Conservation (phyloP, 2,797 vertebrate species). For the Spheniscus humboldti region DNA sequence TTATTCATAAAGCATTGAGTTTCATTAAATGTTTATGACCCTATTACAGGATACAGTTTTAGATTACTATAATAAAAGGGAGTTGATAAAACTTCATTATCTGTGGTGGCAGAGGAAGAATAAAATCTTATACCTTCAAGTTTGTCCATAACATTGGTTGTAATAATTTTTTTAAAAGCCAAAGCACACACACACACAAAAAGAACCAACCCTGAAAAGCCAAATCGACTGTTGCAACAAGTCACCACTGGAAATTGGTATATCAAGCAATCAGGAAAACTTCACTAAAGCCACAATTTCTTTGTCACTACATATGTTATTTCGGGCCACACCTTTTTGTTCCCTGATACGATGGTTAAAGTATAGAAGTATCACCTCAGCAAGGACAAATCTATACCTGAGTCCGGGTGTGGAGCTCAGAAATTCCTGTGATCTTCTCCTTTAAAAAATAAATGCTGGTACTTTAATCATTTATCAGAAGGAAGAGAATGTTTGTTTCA, state of each 20-base stretch:
- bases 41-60: slow-evolving; percentile 73
- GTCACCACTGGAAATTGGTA: neutral
- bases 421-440: slow-evolving; percentile 15
- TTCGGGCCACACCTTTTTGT: neutral
- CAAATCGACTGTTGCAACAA: neutral
- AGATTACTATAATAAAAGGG: slow-evolving; percentile 72
- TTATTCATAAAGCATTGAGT: slow-evolving; percentile 53
- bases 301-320: slow-evolving; percentile 25
- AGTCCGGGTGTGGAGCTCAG: neutral
- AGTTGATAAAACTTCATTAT: slow-evolving; percentile 78
- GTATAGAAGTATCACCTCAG: neutral
- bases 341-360: neutral
- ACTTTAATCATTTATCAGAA: slow-evolving; percentile 54
- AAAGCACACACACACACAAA: neutral
- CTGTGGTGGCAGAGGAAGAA: slow-evolving; percentile 64
- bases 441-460: slow-evolving; percentile 33
- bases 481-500: slow-evolving; percentile 26
- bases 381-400: neutral
- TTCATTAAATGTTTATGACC: slow-evolving; percentile 78
- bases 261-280: slow-evolving; percentile 35
- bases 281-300: slow-evolving; percentile 39
- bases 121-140: slow-evolving; percentile 70
- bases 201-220: neutral
- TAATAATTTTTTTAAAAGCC: slow-evolving; percentile 56
- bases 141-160: slow-evolving; percentile 65